Evolutionary conservation across 2,888 invertebrate genomes (phyloP).

Genomic region (Abscondita cerata): DNA sequence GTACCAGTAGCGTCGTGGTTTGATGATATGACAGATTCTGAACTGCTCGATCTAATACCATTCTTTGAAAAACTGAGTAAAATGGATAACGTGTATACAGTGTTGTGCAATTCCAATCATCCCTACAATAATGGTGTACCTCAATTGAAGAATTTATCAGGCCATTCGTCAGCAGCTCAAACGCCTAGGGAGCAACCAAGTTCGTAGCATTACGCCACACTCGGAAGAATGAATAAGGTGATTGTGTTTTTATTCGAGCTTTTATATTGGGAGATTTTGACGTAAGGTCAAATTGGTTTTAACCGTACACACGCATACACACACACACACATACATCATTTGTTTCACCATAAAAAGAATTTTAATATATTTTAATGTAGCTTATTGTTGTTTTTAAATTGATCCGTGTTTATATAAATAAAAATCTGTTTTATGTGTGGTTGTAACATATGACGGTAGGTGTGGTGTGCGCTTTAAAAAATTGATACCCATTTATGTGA

Average conservation of each 20-base stretch:
- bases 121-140: conserved; percentile 68
- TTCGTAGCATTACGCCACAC: conserved; percentile 51
- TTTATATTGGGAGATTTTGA: conserved; percentile 38
- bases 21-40: conserved; percentile 97
- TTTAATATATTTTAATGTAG: conserved; percentile 10
- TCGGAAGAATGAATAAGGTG: conserved; percentile 40
- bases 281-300: conserved; percentile 24
- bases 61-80: conserved; percentile 97
- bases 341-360: background rate
- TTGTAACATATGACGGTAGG: conserved; percentile 8
- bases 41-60: conserved; percentile 95
- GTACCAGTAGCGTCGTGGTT: conserved; percentile 99
- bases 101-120: conserved; percentile 91
- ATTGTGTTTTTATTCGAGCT: conserved; percentile 45
- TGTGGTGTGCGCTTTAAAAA: conserved; percentile 11
- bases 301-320: conserved; percentile 6
- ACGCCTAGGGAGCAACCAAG: conserved; percentile 44
- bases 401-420: background rate
- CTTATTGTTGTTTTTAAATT: background rate
- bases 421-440: conserved; percentile 14
- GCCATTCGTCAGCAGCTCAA: conserved; percentile 36
- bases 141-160: conserved; percentile 49
- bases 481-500: background rate
- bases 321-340: background rate
- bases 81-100: conserved; percentile 96